Conservation (phyloP, 2,797 vertebrate species). For the Heliangelus exortis region DNA sequence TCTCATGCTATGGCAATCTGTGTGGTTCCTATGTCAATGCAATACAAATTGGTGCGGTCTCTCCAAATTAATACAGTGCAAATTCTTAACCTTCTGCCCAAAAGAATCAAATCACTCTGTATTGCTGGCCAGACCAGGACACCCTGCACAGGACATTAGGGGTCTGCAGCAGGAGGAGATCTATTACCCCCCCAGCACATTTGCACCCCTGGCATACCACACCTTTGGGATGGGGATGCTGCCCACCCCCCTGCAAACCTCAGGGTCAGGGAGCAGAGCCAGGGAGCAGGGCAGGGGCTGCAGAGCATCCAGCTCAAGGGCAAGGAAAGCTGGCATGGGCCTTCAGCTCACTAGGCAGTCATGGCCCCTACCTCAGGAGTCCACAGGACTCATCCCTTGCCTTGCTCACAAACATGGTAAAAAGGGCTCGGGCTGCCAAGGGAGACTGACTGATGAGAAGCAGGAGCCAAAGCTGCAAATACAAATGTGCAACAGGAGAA, state of each 20-base stretch:
- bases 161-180: not conserved
- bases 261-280: not conserved
- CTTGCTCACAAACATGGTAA: not conserved
- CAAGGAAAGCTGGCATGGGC: not conserved
- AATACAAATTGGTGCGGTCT: not conserved
- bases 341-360: not conserved
- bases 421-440: not conserved
- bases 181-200: fast-evolving
- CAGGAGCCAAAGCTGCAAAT: not conserved
- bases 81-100: not conserved
- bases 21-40: not conserved
- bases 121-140: not conserved
- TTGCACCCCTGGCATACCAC: not conserved
- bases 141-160: not conserved
- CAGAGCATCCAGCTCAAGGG: not conserved
- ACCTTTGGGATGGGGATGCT: no score
- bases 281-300: fast-evolving
- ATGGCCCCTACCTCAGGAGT: no score
- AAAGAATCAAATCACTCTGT: not conserved
- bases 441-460: not conserved
- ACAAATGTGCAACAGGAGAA: not conserved
- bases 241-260: not conserved
- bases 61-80: not conserved
- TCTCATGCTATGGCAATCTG: not conserved
- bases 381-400: not conserved